phyloP scores from a whole-genome alignment of 2,888 invertebrate genomes.

The Listrodromus nycthemerus region DNA sequence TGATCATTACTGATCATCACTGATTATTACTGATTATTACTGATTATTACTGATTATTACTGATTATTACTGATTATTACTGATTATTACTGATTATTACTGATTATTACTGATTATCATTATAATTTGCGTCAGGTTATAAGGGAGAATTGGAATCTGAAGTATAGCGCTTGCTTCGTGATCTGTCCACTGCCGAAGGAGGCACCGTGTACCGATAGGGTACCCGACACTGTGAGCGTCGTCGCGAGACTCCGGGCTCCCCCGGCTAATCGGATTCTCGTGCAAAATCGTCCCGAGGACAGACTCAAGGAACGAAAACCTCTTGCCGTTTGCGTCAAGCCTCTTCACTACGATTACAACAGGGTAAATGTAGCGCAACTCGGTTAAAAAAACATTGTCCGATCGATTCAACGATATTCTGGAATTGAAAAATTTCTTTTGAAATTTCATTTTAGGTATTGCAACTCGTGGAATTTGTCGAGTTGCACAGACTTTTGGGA shows the following conservation, averaged over 20 bases:
- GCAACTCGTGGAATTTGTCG: constrained; percentile 95
- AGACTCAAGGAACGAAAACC: constrained; percentile 86
- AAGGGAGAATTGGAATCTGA: constrained; percentile 96
- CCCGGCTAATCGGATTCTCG: constrained; percentile 88
- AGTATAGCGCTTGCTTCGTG: constrained; percentile 96
- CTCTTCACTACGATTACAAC: constrained; percentile 95
- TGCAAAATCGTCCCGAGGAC: constrained; percentile 86
- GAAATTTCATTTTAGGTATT: constrained; percentile 86
- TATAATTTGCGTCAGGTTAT: constrained; percentile 87
- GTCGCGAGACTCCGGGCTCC: constrained; percentile 87
- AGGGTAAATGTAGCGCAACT: constrained; percentile 84
- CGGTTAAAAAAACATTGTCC: not conserved
- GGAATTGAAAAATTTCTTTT: not conserved
- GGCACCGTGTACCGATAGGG: constrained; percentile 87
- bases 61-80: too few species aligned
- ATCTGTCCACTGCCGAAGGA: constrained; percentile 91
- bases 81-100: not conserved
- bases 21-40: too few species aligned
- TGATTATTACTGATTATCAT: not conserved
- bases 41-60: too few species aligned
- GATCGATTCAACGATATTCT: not conserved
- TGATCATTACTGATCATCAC: too few species aligned
- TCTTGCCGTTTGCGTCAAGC: constrained; percentile 94
- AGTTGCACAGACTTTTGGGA: constrained; percentile 93
- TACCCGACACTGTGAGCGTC: constrained; percentile 90